Conservation (phyloP, 2,113 vertebrate genomes). For the Sinocyclocheilus grahami region DNA sequence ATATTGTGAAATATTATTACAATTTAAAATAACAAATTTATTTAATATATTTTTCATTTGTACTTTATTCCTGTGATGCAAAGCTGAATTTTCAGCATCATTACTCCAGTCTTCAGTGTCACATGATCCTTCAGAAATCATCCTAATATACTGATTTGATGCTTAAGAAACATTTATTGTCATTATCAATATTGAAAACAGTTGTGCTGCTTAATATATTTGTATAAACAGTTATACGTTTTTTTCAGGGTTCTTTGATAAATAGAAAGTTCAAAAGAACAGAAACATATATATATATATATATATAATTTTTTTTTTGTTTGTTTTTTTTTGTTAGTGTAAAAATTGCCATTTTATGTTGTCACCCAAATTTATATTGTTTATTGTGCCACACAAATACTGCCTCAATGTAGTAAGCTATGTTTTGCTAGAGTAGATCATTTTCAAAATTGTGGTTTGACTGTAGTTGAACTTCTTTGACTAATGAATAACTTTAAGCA, state of each 20-base stretch:
- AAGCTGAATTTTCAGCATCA: too few species aligned
- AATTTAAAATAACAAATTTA: too few species aligned
- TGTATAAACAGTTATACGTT: too few species aligned
- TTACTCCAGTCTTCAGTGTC: neutral
- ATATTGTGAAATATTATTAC: too few species aligned
- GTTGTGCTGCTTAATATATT: too few species aligned
- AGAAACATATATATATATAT: neutral
- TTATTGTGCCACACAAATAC: neutral
- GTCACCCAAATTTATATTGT: neutral
- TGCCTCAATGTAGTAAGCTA: neutral
- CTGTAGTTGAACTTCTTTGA: neutral
- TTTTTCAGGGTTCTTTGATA: neutral
- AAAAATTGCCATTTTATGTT: neutral
- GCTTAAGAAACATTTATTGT: too few species aligned
- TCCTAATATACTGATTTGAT: too few species aligned
- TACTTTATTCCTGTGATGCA: too few species aligned
- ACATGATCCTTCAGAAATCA: neutral
- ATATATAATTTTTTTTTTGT: too few species aligned
- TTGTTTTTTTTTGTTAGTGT: too few species aligned
- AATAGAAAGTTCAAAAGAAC: neutral
- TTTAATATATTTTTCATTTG: too few species aligned
- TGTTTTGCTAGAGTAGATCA: neutral
- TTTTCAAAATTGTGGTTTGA: neutral
- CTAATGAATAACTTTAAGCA: neutral
- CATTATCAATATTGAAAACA: too few species aligned